Conservation (phyloP, 2,888 invertebrate species). For the Agapetus fuscipes region DNA sequence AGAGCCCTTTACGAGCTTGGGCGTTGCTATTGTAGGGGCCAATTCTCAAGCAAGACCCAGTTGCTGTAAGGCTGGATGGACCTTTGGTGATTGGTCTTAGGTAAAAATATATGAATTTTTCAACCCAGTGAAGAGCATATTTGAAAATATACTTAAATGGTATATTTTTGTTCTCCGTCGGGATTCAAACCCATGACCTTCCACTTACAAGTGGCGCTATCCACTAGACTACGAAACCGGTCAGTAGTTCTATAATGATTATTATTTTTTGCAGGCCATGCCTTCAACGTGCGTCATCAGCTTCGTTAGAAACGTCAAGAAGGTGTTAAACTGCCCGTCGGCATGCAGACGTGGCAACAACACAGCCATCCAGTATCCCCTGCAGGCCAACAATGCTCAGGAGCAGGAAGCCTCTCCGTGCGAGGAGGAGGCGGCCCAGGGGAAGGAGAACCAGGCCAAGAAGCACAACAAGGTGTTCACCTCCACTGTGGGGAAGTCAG, state of each 20-base stretch:
- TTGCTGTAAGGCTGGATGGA: too few species aligned
- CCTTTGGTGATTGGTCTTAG: too few species aligned
- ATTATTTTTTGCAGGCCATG: conserved; percentile 31
- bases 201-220: neutral
- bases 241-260: conserved; percentile 1
- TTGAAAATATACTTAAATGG: too few species aligned
- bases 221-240: neutral
- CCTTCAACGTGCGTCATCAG: conserved; percentile 34
- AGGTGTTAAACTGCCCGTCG: conserved; percentile 39
- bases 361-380: conserved; percentile 11
- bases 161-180: too few species aligned
- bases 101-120: too few species aligned
- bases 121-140: too few species aligned
- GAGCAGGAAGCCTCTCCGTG: conserved; percentile 24
- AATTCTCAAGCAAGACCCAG: too few species aligned
- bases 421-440: conserved; percentile 21
- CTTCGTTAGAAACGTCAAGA: conserved; percentile 38
- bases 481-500: conserved; percentile 40
- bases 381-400: conserved; percentile 2
- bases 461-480: conserved; percentile 34
- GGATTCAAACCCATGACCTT: too few species aligned
- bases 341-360: conserved; percentile 8
- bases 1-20: too few species aligned
- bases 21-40: too few species aligned
- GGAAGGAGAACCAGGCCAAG: conserved; percentile 18